These are phyloP conservation scores for Clanis bilineata DNA, from an alignment of 2,888 invertebrate genomes.

Conservation along the genomic window DNA sequence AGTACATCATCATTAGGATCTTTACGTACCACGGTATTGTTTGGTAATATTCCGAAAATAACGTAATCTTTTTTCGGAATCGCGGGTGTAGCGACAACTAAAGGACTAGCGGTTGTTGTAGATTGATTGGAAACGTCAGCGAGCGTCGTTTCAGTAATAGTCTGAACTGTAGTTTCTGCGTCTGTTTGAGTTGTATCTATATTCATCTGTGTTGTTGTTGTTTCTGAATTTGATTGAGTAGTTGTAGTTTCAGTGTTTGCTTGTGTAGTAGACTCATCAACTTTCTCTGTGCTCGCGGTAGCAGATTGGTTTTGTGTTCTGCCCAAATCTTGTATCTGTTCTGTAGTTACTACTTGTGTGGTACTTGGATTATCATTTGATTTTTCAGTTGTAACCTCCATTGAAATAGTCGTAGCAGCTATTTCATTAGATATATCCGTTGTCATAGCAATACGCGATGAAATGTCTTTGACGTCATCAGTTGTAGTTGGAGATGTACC, in stretches of 20 bases:
- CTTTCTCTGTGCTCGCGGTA: constrained; percentile 24
- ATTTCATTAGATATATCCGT: constrained; percentile 17
- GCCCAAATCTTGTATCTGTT: constrained; percentile 28
- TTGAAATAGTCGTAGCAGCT: constrained; percentile 6
- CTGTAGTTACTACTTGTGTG: constrained; percentile 33
- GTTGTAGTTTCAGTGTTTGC: constrained; percentile 43
- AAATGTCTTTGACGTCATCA: background rate
- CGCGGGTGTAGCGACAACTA: constrained; percentile 45
- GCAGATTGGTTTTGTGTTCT: constrained; percentile 27
- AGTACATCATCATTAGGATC: constrained; percentile 85
- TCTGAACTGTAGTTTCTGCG: constrained; percentile 38
- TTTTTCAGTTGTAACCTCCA: constrained; percentile 5
- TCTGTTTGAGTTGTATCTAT: constrained; percentile 36
- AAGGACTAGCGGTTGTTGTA: constrained; percentile 46
- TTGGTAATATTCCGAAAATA: constrained; percentile 89
- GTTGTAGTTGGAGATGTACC: constrained; percentile 28
- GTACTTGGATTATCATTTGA: constrained; percentile 24
- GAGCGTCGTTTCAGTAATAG: constrained; percentile 41
- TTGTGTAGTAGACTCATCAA: constrained; percentile 37
- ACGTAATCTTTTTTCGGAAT: constrained; percentile 86
- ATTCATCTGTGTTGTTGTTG: constrained; percentile 43
- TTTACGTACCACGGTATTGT: constrained; percentile 90
- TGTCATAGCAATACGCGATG: constrained; percentile 10
- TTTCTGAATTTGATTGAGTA: constrained; percentile 39
- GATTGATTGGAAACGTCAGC: constrained; percentile 42